These are phyloP conservation scores for Athalia cordata DNA, from an alignment of 2,888 invertebrate genomes.

Conservation along the genomic window DNA sequence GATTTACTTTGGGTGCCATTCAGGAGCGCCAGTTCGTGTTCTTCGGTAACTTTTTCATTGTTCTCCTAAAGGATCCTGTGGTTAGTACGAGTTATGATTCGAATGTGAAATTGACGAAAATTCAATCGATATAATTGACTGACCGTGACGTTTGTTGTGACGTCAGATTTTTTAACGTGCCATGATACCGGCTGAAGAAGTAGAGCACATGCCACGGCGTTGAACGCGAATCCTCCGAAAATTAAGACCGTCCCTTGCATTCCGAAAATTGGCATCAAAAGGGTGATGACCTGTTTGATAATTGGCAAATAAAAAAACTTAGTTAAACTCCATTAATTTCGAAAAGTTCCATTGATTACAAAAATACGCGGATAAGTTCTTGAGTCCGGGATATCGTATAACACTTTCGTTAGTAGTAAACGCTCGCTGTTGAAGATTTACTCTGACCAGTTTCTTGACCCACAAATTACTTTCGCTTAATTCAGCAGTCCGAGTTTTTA, in stretches of 20 bases:
- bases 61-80: constrained; percentile 4
- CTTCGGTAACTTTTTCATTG: constrained; percentile 43
- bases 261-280: constrained; percentile 78
- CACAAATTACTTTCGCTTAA: constrained; percentile 28
- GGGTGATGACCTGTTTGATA: constrained; percentile 77
- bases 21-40: constrained; percentile 37
- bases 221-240: constrained; percentile 80
- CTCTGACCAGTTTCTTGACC: constrained; percentile 23
- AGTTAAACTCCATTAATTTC: background rate
- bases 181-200: constrained; percentile 85
- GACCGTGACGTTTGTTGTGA: constrained; percentile 24
- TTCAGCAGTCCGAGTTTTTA: constrained; percentile 9
- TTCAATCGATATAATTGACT: background rate
- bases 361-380: background rate
- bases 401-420: background rate
- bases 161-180: constrained; percentile 77
- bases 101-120: background rate
- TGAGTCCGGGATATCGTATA: background rate
- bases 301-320: background rate
- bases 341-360: background rate
- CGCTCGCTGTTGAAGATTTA: background rate
- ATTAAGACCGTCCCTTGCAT: constrained; percentile 81
- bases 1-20: constrained; percentile 48
- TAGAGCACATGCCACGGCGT: constrained; percentile 81
- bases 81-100: background rate